Evolutionary conservation across 2,113 vertebrate genomes (phyloP), one percentile per base, ranked within the genome.

Genomic region (Pelvicachromis taeniatus): DNA sequence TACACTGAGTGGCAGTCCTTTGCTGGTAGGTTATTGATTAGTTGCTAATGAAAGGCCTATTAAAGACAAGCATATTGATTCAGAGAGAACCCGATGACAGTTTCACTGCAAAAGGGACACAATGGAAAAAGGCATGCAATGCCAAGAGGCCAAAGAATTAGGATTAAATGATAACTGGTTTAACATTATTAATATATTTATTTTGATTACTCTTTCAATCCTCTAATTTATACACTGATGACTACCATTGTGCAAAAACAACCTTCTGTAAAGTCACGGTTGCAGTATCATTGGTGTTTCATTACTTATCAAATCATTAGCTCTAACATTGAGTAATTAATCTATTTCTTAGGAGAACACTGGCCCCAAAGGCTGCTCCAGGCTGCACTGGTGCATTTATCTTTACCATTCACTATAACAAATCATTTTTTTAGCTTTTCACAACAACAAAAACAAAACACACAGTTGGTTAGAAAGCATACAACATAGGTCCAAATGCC

Each of bases 41-140:
- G 87, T 56, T 87, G 78, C 83, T 93, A 95, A 95, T 94, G 89
- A 93, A 95, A 92, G 83, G 85, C 87, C 84, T 86, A 90, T 93
- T 91, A 94, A 87, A 83, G 78, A 78, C 82, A 4, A 77, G 75
- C 31, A 42, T 75, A 93, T 93, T 83, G 92, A 94, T 90, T 81
- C 21, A 23, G 29, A 35, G n/a, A 73, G 80, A 40, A 56, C 45
- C 58, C 77, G 92, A 93, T 89, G 93, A 89, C 83, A 86, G 86
- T 77, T 85, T 90, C 77, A 80, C 78, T 85, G 78, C 87, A 80
- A 90, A 75, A 53, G 50, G 45, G 85, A 81, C 73, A 85, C 59
- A 65, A 78, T 75, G 80, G 83, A 81, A 89, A 63, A 68, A 85
- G 84, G 87, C 82, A 54, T 53, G 65, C 31, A 33, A 70, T 80